Base-by-base conservation (phyloP, 2,888 invertebrate genomes). In the Amorpha juglandis region DNA sequence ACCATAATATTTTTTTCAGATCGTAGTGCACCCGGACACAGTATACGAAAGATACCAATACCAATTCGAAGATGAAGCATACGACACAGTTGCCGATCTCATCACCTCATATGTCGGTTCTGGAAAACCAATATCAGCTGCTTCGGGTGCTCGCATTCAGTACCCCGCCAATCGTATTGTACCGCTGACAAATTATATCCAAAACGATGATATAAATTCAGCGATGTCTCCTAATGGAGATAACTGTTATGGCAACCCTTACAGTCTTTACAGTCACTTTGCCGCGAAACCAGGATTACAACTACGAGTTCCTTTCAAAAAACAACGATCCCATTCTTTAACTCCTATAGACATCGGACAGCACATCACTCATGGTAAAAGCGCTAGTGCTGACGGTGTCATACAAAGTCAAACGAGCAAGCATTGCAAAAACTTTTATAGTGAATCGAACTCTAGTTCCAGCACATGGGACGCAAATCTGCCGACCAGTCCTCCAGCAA, bases 81-180 rank as follows among this genome's bases (percentile, higher is more conserved):
- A 98, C 81, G 98, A 98, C 82, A 98, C 98, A 1, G 97, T 99
- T 21, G 97, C 98, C 0, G 98, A 98, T 87, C 94, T 99, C 66
- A 98, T 99, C 71, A 98, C 98, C 7, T 98, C 96, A 73, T 98
- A 99, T 85, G 98, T 98, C 33, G 97, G 98, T 1, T 98, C 97
- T 58, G 97, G 97, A 19, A 97, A 98, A 80, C 96, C 98, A 0
- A 97, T 99, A 80, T 98, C 98, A 1, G 95, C 95, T 7, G 97
- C 97, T 0, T 98, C 98, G 1, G 98, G 98, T 0, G 98, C 98
- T 0, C 94, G 97, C 64, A 98, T 99, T 68, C 96, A 96, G 75
- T 96, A 95, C 70, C 98, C 98, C 0, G 96, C 97, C 71, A 97
- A 98, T 78, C 94, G 98, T 68, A 94, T 96, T 79, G 95, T 96